Conservation (phyloP, 2,113 vertebrate genomes). For the Phrynosoma platyrhinos region DNA sequence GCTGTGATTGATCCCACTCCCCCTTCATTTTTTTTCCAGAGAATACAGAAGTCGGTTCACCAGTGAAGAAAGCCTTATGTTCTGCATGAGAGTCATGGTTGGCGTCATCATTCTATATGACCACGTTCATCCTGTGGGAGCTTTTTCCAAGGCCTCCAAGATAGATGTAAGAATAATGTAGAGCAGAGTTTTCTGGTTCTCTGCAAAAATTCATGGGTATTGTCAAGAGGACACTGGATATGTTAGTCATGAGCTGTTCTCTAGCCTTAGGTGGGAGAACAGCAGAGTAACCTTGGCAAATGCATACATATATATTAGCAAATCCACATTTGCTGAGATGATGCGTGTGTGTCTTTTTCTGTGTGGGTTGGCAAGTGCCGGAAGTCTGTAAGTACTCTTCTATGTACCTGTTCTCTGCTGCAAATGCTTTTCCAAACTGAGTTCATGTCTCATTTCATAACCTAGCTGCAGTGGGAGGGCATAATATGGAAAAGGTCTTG, state of each 20-base stretch:
- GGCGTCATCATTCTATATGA: constrained; percentile 98
- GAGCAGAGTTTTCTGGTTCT: background rate
- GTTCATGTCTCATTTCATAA: background rate
- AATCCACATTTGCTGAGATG: background rate
- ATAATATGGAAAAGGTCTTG: background rate
- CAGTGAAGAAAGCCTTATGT: constrained; percentile 94
- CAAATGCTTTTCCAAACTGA: background rate
- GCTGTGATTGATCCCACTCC: background rate
- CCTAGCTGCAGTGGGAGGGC: background rate
- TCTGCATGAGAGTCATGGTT: constrained; percentile 99
- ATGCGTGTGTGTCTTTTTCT: background rate
- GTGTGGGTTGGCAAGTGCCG: no score
- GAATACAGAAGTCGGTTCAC: constrained; percentile 96
- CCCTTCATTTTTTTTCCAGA: constrained; percentile 71
- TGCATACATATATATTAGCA: background rate
- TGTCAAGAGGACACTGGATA: background rate
- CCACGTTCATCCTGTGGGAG: constrained; percentile 96
- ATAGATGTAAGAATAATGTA: constrained; percentile 88
- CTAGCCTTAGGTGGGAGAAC: background rate
- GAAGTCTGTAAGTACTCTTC: no score
- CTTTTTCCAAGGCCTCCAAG: constrained; percentile 98
- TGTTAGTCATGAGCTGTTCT: background rate
- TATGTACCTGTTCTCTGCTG: background rate
- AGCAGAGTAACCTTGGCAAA: background rate
- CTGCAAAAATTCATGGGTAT: background rate